phyloP scores from a whole-genome alignment of 2,888 invertebrate species.

The Lordiphosa fenestrarum region DNA sequence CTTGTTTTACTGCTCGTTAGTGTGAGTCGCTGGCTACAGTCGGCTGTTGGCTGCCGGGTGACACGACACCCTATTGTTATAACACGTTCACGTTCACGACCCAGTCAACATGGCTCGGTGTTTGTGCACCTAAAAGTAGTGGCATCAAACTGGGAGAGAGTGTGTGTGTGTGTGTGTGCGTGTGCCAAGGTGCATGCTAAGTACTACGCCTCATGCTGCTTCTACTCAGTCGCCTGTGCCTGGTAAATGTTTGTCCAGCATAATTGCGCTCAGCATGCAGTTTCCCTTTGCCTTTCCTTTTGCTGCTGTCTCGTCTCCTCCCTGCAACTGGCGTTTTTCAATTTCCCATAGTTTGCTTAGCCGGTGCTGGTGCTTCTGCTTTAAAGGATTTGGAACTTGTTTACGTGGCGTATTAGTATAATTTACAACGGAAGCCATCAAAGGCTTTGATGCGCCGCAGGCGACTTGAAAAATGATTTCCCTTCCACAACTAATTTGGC shows the following conservation, averaged over 20 bases:
- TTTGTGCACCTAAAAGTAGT: constrained; percentile 5
- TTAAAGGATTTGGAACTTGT: constrained; percentile 68
- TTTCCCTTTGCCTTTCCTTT: constrained; percentile 32
- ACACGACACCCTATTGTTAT: constrained; percentile 66
- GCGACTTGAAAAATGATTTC: constrained; percentile 45
- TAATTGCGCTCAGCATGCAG: constrained; percentile 75
- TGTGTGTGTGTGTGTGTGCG: constrained; percentile 33
- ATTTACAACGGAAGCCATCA: constrained; percentile 67
- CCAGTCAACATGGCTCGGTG: constrained; percentile 30
- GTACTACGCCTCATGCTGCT: constrained; percentile 43
- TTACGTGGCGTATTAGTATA: constrained; percentile 68
- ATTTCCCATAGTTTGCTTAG: constrained; percentile 40
- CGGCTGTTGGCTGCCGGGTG: constrained; percentile 16
- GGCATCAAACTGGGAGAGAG: constrained; percentile 5
- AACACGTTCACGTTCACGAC: constrained; percentile 62
- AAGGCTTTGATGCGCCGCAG: constrained; percentile 58
- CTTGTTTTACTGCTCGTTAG: constrained; percentile 75
- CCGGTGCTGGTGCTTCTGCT: constrained; percentile 27
- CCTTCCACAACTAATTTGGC: too few relatives aligned
- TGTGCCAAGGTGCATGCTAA: constrained; percentile 69
- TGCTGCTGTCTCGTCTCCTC: constrained; percentile 1
- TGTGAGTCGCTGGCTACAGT: constrained; percentile 53
- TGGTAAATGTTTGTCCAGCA: constrained; percentile 72
- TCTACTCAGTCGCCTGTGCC: constrained; percentile 26
- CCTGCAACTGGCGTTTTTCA: constrained; percentile 39